Evolutionary conservation across 2,113 vertebrate species (phyloP).

Genomic region (Salvelinus fontinalis): DNA sequence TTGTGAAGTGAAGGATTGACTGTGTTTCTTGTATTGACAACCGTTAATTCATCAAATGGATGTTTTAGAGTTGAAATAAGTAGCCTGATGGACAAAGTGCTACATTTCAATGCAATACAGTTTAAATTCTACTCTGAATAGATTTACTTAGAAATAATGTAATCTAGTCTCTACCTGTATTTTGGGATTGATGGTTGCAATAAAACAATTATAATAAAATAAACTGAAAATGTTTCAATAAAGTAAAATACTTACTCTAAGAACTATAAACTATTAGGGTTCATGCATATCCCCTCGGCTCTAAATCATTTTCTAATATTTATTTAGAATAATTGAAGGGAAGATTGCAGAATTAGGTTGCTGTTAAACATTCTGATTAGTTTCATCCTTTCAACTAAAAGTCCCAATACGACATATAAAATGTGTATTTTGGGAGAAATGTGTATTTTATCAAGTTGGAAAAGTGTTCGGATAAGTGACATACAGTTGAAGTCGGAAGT

Average conservation of each 20-base stretch:
- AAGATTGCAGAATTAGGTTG: no score
- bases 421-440: no score
- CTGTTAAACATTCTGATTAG: no score
- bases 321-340: no score
- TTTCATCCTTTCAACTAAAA: no score
- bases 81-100: neutral
- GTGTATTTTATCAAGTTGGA: no score
- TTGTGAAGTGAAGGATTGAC: neutral
- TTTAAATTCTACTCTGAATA: neutral
- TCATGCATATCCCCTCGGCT: neutral
- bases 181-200: neutral
- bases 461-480: no score
- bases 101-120: neutral
- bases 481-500: no score
- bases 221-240: neutral
- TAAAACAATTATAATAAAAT: neutral
- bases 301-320: neutral
- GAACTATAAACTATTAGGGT: neutral
- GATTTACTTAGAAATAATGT: neutral
- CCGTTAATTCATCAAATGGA: slow-evolving; percentile 21
- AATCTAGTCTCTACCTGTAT: neutral
- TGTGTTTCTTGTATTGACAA: neutral
- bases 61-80: neutral
- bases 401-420: no score
- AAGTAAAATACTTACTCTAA: neutral